A percentile compares a stretch with the other conserved stretches of the same genome.
Conservation (phyloP, 2,797 vertebrate genomes). For the Hypotaenidia okinawae region DNA sequence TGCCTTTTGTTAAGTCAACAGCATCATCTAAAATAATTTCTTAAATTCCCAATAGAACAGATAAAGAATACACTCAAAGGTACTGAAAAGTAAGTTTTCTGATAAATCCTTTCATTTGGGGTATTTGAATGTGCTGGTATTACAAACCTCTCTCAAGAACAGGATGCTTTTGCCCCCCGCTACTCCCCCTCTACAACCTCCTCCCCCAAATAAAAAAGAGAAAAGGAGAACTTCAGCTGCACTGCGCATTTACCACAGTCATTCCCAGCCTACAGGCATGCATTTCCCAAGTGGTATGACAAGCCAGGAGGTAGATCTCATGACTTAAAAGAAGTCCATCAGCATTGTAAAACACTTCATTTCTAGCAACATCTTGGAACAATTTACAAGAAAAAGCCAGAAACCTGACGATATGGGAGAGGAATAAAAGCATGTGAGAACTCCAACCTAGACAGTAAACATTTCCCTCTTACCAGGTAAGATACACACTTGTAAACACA, state of each 20-base stretch:
- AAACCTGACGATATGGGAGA: not conserved
- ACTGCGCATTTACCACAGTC: slow-evolving; percentile 7
- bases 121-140: not conserved
- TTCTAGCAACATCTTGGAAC: slow-evolving; percentile 39
- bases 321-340: slow-evolving; percentile 38
- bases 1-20: not conserved
- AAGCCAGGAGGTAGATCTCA: not conserved
- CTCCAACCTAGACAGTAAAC: not conserved
- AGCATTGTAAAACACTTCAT: not conserved
- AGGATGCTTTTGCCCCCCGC: not conserved
- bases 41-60: not conserved
- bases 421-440: not conserved
- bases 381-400: slow-evolving; percentile 14
- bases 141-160: not conserved
- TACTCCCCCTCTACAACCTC: not conserved
- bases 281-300: slow-evolving; percentile 7
- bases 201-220: not conserved
- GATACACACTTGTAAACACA: not conserved
- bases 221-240: not conserved
- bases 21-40: not conserved
- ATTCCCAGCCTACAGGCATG: slow-evolving; percentile 15
- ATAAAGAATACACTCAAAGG: not conserved
- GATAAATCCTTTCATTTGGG: not conserved
- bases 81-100: not conserved
- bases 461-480: not conserved